Percentiles rank a stretch among this genome's conserved stretches.
phyloP scores from a whole-genome alignment of 2,113 vertebrate genomes.

The Erpornis zantholeuca region DNA sequence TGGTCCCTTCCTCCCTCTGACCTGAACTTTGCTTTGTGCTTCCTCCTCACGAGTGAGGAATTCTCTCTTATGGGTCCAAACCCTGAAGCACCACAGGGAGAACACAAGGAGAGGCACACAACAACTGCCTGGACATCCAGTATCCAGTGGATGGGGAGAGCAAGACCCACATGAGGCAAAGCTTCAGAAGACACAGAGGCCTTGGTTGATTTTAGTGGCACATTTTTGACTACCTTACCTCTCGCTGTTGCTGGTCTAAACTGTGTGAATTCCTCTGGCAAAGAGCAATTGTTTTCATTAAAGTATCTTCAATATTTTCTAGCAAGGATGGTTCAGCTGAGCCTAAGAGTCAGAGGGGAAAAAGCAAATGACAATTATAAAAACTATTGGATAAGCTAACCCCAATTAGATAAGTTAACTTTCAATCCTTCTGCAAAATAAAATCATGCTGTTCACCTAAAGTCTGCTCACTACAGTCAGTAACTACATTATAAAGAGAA shows the following conservation, averaged over 20 bases:
- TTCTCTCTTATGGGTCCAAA: not conserved
- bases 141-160: not conserved
- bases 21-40: not conserved
- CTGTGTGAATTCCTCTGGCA: conserved; percentile 88
- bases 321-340: conserved; percentile 41
- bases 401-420: not conserved
- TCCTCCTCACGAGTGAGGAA: not conserved
- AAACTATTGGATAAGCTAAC: not conserved
- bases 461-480: not conserved
- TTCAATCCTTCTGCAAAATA: not conserved
- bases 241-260: conserved; percentile 87
- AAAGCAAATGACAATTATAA: not conserved
- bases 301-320: conserved; percentile 76
- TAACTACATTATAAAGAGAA: not conserved
- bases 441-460: not conserved
- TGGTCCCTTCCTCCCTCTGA: not conserved
- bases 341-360: not conserved
- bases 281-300: conserved; percentile 83
- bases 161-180: not conserved
- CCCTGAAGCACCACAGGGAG: not conserved
- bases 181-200: not conserved
- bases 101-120: not conserved
- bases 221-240: conserved; percentile 74
- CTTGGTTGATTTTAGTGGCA: not conserved
- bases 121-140: not conserved